Base-by-base conservation (phyloP, 2,113 vertebrate species). In the Eidolon helvum region DNA sequence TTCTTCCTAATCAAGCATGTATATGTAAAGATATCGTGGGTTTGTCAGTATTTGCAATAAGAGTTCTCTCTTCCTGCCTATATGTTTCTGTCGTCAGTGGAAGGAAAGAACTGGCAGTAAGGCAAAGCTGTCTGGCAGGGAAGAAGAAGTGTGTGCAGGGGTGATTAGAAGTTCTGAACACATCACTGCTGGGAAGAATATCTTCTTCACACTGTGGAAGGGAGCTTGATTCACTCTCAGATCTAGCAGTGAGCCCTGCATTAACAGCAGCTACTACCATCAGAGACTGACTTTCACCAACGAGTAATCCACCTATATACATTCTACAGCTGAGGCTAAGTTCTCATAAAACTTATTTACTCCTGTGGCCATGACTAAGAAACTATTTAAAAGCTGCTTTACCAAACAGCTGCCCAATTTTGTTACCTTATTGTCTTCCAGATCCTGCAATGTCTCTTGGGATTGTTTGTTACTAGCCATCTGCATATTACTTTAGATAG, bases 11-110 rank as follows among this genome's bases (percentile, higher is more conserved):
- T 26, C 57, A 95, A 77, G 53, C 38, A 50, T 30, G 11, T 24
- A 57, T 74, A n/a, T n/a, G n/a, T n/a, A 85, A n/a, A 61, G 35
- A 68, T 28, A 75, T 0, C 12, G 38, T 18, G 35, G 45, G 40
- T 93, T 85, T 94, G 59, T 86, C 22, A 77, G 68, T n/a, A n/a
- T 79, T 74, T 90, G 43, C 35, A 87, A 55, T 40, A 66, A 91
- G 85, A 94, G 22, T 4, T 71, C 55, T 92, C 26, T 88, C 33
- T 61, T 82, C 72, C 8, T 53, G n/a, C 59, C 10, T 79, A 8
- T 30, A 2, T 35, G 28, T 43, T 80, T 74, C 57, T 80, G 61
- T 91, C 22, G 26, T 86, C 12, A 15, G 33, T 7, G 61, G 59
- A 86, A 63, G 43, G 72, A 68, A 65, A 45, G 53, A 71, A 4